A percentile compares a stretch with the other conserved stretches of the same genome.
These are phyloP conservation scores for Sus cebifrons DNA, from an alignment of 2,797 vertebrate species.

Conservation along the genomic window DNA sequence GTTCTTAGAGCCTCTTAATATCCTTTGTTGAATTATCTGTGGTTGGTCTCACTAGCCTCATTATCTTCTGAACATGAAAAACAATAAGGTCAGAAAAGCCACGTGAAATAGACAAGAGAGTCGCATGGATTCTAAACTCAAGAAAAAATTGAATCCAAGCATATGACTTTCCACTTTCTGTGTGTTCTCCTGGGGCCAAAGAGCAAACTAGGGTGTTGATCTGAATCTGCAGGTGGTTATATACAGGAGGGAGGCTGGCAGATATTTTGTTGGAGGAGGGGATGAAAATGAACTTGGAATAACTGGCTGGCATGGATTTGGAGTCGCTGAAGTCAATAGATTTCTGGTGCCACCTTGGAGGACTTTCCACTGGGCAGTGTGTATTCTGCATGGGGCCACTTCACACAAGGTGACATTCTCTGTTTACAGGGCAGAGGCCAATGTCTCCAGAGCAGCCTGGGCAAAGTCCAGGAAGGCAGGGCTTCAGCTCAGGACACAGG, in stretches of 20 bases:
- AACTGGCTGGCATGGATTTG: not conserved
- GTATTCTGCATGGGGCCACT: not conserved
- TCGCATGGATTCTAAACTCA: not conserved
- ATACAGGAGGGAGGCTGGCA: accelerated
- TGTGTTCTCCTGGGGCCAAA: accelerated
- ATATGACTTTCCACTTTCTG: not conserved
- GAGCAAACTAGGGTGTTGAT: not conserved
- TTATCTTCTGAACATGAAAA: not conserved
- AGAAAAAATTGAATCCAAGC: too few relatives aligned
- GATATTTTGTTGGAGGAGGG: not conserved
- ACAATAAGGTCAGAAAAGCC: not conserved
- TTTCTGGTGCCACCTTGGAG: not conserved
- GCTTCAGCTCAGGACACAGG: not conserved
- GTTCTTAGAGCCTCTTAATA: accelerated
- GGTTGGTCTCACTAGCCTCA: not conserved
- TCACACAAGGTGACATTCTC: not conserved
- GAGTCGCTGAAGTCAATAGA: not conserved
- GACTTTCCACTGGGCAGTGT: not conserved
- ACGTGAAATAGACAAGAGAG: too few relatives aligned
- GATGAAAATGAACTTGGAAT: not conserved
- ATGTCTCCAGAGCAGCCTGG: not conserved
- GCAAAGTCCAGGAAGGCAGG: not conserved
- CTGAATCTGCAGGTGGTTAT: not conserved
- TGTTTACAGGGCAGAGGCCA: not conserved
- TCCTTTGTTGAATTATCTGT: not conserved